phyloP scores from a whole-genome alignment of 2,113 vertebrate species.

The Plestiodon gilberti region DNA sequence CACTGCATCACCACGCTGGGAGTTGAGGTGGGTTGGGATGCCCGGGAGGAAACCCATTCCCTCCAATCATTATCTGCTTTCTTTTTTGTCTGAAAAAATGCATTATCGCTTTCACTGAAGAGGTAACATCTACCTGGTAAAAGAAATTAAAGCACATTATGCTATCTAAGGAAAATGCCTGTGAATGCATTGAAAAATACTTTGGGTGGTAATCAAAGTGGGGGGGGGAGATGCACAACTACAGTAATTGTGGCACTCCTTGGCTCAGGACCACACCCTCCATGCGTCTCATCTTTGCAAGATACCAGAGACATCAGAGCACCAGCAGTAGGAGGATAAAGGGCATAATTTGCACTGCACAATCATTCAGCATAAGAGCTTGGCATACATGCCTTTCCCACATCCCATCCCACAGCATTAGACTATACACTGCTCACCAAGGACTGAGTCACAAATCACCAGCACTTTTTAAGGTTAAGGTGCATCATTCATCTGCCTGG shows the following conservation, averaged over 20 bases:
- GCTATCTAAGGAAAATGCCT: not conserved
- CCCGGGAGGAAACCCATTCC: too few species aligned
- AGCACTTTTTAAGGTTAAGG: not conserved
- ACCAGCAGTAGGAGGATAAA: not conserved
- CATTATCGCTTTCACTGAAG: not conserved
- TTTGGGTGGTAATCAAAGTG: not conserved
- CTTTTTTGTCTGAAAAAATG: not conserved
- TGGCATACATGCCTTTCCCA: not conserved
- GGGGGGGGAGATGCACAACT: not conserved
- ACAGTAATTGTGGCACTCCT: not conserved
- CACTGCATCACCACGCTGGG: too few species aligned
- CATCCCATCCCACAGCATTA: not conserved
- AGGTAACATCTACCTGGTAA: not conserved
- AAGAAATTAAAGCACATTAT: not conserved
- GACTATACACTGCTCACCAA: rapidly evolving
- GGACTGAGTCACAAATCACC: not conserved
- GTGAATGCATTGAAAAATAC: not conserved
- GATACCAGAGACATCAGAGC: not conserved
- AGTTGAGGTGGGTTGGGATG: too few species aligned
- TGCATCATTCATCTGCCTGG: not conserved
- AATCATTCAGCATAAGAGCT: rapidly evolving
- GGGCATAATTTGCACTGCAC: rapidly evolving
- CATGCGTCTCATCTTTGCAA: not conserved
- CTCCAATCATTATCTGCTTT: not conserved
- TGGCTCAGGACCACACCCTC: not conserved